Evolutionary conservation across 2,797 vertebrate genomes (phyloP).

Genomic region (Corythornis leucogaster): DNA sequence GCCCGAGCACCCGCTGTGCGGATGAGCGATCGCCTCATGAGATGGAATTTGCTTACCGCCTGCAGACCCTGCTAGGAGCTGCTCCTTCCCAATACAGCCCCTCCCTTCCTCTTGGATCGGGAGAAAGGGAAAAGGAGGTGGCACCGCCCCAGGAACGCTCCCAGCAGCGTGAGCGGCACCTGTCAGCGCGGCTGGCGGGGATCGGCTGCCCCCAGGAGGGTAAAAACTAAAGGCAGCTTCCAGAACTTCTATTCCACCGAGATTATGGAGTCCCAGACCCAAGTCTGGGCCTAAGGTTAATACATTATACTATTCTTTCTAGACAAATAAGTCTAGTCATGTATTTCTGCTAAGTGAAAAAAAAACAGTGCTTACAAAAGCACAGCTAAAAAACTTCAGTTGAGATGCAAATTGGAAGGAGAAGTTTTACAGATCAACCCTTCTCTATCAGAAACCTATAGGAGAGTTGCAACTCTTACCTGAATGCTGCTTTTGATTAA

Average conservation of each 20-base stretch:
- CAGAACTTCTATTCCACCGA: rapidly evolving
- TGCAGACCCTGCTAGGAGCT: rapidly evolving
- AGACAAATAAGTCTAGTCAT: neutral
- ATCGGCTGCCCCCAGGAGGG: rapidly evolving
- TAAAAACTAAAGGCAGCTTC: rapidly evolving
- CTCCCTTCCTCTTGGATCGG: too few species aligned
- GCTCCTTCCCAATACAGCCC: neutral
- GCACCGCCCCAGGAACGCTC: neutral
- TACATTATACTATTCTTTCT: neutral
- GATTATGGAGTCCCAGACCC: rapidly evolving
- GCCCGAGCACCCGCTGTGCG: neutral
- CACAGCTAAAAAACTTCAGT: neutral
- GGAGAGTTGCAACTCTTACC: rapidly evolving
- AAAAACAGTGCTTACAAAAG: rapidly evolving
- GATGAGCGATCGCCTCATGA: too few species aligned
- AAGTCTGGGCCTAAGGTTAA: neutral
- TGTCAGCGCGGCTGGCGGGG: neutral
- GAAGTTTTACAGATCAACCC: neutral
- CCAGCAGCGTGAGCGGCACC: too few species aligned
- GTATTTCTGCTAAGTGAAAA: neutral
- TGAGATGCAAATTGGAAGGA: neutral
- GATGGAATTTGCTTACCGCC: neutral
- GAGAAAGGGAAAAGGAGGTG: rapidly evolving
- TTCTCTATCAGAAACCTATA: neutral
- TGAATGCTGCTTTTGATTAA: rapidly evolving